These are phyloP conservation scores for Plebejus melissa DNA, from an alignment of 2,888 invertebrate genomes.

Conservation along the genomic window DNA sequence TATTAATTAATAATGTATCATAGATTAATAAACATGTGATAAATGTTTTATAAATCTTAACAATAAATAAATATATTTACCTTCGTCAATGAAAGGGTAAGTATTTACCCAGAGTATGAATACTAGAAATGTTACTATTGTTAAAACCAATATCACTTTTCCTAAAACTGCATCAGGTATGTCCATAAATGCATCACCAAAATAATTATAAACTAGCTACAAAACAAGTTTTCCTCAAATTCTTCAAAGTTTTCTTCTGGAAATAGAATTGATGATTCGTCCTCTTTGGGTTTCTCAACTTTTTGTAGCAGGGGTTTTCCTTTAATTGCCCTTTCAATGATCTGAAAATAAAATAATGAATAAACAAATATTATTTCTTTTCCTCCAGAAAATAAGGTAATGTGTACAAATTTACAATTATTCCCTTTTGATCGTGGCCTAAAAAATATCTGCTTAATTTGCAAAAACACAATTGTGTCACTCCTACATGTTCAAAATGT, in stretches of 20 bases:
- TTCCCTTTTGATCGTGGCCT: too few relatives aligned
- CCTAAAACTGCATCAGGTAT: conserved; percentile 79
- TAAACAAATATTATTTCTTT: neutral
- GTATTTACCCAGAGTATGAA: conserved; percentile 83
- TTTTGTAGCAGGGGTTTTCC: conserved; percentile 66
- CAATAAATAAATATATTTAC: conserved; percentile 46
- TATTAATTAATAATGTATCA: neutral
- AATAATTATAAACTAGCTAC: conserved; percentile 50
- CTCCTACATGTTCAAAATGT: too few relatives aligned
- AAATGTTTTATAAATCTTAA: conserved; percentile 9
- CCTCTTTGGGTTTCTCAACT: conserved; percentile 57
- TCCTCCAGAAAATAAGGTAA: too few relatives aligned
- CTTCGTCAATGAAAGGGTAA: conserved; percentile 83
- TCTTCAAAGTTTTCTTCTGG: conserved; percentile 82
- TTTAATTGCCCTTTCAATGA: conserved; percentile 77
- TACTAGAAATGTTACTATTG: conserved; percentile 74
- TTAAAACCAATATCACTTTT: conserved; percentile 75
- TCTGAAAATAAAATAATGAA: conserved; percentile 51
- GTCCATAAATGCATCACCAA: conserved; percentile 64
- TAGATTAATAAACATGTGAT: neutral
- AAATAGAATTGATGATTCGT: conserved; percentile 80
- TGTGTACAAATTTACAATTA: too few relatives aligned
- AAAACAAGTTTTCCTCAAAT: conserved; percentile 83
- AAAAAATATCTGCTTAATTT: too few relatives aligned
- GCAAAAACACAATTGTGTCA: too few relatives aligned